phyloP scores from a whole-genome alignment of 2,113 vertebrate genomes.

The Lophotis ruficrista region DNA sequence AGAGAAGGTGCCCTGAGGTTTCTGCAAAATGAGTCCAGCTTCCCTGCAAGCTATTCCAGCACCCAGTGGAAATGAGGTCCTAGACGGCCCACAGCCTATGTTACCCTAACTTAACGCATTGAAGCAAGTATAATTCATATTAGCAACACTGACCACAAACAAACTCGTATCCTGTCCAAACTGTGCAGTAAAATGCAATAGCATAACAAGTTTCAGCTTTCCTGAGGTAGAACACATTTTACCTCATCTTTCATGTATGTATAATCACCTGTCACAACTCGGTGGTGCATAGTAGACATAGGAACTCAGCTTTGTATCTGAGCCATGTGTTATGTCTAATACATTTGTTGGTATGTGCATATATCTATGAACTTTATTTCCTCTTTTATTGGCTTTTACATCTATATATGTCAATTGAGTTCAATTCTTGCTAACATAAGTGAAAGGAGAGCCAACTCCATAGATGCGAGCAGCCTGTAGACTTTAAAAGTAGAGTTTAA shows the following conservation, averaged over 20 bases:
- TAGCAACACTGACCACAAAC: neutral
- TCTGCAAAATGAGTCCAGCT: neutral
- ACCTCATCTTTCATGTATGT: rapidly evolving
- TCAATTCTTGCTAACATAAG: neutral
- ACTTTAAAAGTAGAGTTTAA: neutral
- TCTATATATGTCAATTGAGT: neutral
- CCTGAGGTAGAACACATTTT: neutral
- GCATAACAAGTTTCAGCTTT: neutral
- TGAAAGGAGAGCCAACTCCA: neutral
- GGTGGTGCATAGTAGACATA: neutral
- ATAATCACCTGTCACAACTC: neutral
- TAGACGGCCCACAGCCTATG: rapidly evolving
- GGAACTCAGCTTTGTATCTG: neutral
- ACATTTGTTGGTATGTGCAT: neutral
- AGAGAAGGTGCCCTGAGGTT: neutral
- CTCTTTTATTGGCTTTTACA: neutral
- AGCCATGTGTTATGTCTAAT: neutral
- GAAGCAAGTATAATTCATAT: neutral
- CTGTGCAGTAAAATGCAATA: neutral
- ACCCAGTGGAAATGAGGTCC: neutral
- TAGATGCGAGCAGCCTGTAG: neutral
- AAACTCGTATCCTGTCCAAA: neutral
- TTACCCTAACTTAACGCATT: neutral
- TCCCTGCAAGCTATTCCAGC: neutral
- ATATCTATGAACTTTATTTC: neutral